Evolutionary conservation across 2,888 invertebrate species (phyloP).

Genomic region (Acrobasis consociella): DNA sequence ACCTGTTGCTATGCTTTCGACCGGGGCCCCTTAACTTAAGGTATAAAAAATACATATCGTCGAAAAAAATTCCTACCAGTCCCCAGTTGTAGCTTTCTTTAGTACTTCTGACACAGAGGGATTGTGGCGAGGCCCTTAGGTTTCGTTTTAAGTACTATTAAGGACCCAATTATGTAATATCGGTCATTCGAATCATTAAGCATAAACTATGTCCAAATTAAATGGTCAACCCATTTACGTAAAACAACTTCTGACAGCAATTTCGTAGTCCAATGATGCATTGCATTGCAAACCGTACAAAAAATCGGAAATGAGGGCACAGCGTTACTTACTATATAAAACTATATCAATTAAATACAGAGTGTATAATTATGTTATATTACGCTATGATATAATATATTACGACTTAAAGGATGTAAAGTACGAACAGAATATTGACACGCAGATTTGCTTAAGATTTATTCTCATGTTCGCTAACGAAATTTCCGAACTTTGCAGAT

Average conservation of each 20-base stretch:
- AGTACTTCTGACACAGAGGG: too few relatives aligned
- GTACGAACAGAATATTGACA: conserved; percentile 10
- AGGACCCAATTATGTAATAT: too few relatives aligned
- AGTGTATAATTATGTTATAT: background rate
- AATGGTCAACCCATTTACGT: background rate
- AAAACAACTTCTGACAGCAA: background rate
- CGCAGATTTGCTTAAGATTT: background rate
- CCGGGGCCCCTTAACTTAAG: too few relatives aligned
- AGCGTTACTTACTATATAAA: background rate
- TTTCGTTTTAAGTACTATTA: too few relatives aligned
- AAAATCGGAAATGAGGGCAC: background rate
- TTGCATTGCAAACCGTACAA: conserved; percentile 1
- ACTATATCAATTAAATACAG: background rate
- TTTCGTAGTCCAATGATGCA: background rate
- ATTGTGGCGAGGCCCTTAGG: too few relatives aligned
- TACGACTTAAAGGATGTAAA: conserved; percentile 17
- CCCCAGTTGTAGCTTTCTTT: too few relatives aligned
- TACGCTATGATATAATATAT: conserved; percentile 6
- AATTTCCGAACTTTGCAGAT: too few relatives aligned
- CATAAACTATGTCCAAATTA: background rate
- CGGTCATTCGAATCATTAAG: too few relatives aligned
- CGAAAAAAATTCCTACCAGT: too few relatives aligned
- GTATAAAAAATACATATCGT: too few relatives aligned
- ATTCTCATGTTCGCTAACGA: too few relatives aligned
- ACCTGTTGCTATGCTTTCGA: too few relatives aligned